A percentile compares a stretch with the other conserved stretches of the same genome.
phyloP scores from a whole-genome alignment of 2,113 vertebrate species.

The Sylvilagus bachmani region DNA sequence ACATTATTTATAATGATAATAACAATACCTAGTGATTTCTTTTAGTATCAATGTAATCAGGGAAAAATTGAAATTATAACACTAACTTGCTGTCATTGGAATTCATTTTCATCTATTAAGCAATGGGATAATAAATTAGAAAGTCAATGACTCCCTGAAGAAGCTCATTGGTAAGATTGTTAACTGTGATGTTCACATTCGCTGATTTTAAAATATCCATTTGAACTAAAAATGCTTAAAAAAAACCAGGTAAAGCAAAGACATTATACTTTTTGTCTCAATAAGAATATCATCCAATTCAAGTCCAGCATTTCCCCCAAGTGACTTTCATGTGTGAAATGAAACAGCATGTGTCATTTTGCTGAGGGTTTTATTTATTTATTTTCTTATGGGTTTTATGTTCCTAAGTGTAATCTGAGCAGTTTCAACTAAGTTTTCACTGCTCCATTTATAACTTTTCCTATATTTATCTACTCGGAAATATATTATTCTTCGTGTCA shows the following conservation, averaged over 20 bases:
- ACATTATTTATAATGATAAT: neutral
- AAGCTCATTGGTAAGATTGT: neutral
- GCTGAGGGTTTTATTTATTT: slow-evolving; percentile 69
- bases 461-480: slow-evolving; percentile 89
- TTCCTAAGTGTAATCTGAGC: slow-evolving; percentile 71
- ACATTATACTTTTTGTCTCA: neutral
- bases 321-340: slow-evolving; percentile 87
- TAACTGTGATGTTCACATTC: neutral
- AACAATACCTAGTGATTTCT: neutral
- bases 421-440: slow-evolving; percentile 79
- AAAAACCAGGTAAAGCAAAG: slow-evolving; percentile 47
- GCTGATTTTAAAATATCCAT: slow-evolving; percentile 43
- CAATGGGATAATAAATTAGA: neutral
- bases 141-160: neutral
- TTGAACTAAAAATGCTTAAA: neutral
- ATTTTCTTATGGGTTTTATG: slow-evolving; percentile 31
- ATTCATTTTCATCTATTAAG: slow-evolving; percentile 18
- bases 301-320: neutral
- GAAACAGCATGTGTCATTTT: slow-evolving; percentile 88
- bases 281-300: neutral
- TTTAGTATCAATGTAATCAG: neutral
- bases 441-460: slow-evolving; percentile 89
- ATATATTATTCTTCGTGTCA: slow-evolving; percentile 89
- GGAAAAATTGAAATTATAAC: neutral
- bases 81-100: neutral